A percentile compares a stretch with the other conserved stretches of the same genome.
These are phyloP conservation scores for Halcyon malimbica DNA, from an alignment of 2,113 vertebrate species.

Conservation along the genomic window DNA sequence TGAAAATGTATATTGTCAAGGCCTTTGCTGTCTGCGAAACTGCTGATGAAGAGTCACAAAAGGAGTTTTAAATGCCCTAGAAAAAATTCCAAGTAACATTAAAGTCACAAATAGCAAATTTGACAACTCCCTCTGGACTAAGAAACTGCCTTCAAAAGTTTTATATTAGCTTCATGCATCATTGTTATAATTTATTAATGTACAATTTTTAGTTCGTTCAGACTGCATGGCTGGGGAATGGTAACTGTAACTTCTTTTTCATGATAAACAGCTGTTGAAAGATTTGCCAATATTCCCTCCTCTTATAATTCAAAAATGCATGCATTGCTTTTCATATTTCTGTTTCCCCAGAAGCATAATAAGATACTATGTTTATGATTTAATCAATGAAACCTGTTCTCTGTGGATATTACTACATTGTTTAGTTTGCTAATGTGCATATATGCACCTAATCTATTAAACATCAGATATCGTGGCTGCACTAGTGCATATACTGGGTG, in stretches of 20 bases:
- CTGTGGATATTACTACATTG: constrained; percentile 19
- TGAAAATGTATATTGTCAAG: constrained; percentile 60
- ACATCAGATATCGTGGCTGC: background rate
- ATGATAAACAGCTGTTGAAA: constrained; percentile 68
- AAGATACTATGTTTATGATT: constrained; percentile 43
- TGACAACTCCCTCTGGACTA: constrained; percentile 48
- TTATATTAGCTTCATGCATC: constrained; percentile 67
- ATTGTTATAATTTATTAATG: constrained; percentile 72
- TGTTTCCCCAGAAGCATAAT: constrained; percentile 42
- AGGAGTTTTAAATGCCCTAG: constrained; percentile 62
- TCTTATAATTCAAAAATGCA: constrained; percentile 59
- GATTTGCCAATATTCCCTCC: constrained; percentile 49
- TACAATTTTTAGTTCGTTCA: constrained; percentile 51
- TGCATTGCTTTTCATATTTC: constrained; percentile 48
- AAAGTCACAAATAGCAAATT: constrained; percentile 59
- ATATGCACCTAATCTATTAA: constrained; percentile 53
- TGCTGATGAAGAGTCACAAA: constrained; percentile 67
- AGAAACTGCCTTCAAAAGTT: constrained; percentile 59
- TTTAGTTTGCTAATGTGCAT: constrained; percentile 61
- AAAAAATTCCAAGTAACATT: constrained; percentile 65
- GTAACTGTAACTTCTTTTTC: constrained; percentile 68
- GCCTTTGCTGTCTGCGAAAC: constrained; percentile 55
- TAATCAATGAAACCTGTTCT: constrained; percentile 43
- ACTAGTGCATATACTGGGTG: background rate
- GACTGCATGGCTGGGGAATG: constrained; percentile 37